phyloP scores from a whole-genome alignment of 92 coral and sea anemone genomes.

The Pocillopora grandis region DNA sequence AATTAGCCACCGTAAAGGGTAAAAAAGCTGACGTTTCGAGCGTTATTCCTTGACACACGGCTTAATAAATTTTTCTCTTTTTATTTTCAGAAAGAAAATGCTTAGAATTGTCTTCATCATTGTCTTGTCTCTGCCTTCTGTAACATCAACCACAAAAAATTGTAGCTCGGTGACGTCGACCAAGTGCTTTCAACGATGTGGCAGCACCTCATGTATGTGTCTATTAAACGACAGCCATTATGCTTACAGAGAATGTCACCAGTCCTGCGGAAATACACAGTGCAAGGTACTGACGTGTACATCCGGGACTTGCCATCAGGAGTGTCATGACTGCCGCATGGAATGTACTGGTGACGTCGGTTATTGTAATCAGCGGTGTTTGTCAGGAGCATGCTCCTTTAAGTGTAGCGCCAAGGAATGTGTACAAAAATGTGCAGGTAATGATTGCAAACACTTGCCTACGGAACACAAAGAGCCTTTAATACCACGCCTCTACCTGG shows the following conservation, averaged over 20 bases:
- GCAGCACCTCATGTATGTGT: constrained; percentile 65
- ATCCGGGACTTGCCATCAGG: constrained; percentile 72
- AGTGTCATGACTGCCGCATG: constrained; percentile 84
- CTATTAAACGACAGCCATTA: constrained; percentile 25
- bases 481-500: constrained; percentile 48
- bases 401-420: constrained; percentile 69
- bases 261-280: constrained; percentile 47
- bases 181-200: constrained; percentile 75
- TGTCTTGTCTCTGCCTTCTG: not conserved
- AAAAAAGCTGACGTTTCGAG: too few relatives aligned
- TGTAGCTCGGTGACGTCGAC: constrained; percentile 47
- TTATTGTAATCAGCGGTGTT: constrained; percentile 78
- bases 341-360: constrained; percentile 82
- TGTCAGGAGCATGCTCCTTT: constrained; percentile 71
- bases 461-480: constrained; percentile 39
- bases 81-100: constrained; percentile 19
- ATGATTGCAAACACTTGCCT: constrained; percentile 37
- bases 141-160: constrained; percentile 1
- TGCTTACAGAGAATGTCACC: constrained; percentile 62
- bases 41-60: too few relatives aligned
- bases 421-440: constrained; percentile 45
- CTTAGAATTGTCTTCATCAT: not conserved
- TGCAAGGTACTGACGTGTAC: constrained; percentile 66
- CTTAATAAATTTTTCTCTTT: not conserved
- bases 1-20: too few relatives aligned